A percentile compares a stretch with the other conserved stretches of the same genome.
Evolutionary conservation across 2,113 vertebrate species (phyloP).

Genomic region (Oryzias melastigma): DNA sequence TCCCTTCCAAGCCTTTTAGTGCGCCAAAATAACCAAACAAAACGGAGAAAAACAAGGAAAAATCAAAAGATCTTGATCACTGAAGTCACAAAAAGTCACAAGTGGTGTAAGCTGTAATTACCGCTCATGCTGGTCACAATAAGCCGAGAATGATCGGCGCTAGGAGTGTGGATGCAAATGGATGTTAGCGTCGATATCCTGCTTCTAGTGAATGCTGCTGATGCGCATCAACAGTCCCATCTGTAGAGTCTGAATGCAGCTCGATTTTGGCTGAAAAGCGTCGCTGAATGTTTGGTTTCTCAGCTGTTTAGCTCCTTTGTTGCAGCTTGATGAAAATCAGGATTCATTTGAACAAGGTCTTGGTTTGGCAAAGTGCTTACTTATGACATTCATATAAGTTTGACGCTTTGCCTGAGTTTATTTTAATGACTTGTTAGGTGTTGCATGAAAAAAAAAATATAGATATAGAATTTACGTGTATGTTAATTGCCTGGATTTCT

Average conservation of each 20-base stretch:
- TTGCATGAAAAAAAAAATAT: not conserved
- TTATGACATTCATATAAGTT: slow-evolving; percentile 3
- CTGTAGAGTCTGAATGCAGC: slow-evolving; percentile 68
- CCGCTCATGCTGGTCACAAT: slow-evolving; percentile 48
- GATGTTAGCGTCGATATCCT: slow-evolving; percentile 53
- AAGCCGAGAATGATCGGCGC: slow-evolving; percentile 41
- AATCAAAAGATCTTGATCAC: slow-evolving; percentile 11
- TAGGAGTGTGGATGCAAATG: slow-evolving; percentile 42
- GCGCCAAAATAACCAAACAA: not conserved
- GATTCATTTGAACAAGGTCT: slow-evolving; percentile 17
- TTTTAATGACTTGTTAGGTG: not conserved
- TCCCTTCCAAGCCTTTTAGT: too few relatives aligned
- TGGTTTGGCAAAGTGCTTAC: slow-evolving; percentile 13
- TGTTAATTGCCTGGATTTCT: not conserved
- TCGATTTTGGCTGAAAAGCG: slow-evolving; percentile 63
- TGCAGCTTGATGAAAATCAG: slow-evolving; percentile 37
- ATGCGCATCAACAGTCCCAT: slow-evolving; percentile 64
- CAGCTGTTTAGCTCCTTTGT: slow-evolving; percentile 61
- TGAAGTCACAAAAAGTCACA: slow-evolving; percentile 19
- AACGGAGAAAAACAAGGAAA: not conserved
- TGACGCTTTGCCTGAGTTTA: slow-evolving; percentile 1
- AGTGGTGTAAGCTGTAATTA: slow-evolving; percentile 56
- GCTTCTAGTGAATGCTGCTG: slow-evolving; percentile 58
- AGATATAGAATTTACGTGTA: not conserved
- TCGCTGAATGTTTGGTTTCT: slow-evolving; percentile 51